These are phyloP conservation scores for Maniola hyperantus DNA, from an alignment of 2,888 invertebrate species.

Conservation along the genomic window DNA sequence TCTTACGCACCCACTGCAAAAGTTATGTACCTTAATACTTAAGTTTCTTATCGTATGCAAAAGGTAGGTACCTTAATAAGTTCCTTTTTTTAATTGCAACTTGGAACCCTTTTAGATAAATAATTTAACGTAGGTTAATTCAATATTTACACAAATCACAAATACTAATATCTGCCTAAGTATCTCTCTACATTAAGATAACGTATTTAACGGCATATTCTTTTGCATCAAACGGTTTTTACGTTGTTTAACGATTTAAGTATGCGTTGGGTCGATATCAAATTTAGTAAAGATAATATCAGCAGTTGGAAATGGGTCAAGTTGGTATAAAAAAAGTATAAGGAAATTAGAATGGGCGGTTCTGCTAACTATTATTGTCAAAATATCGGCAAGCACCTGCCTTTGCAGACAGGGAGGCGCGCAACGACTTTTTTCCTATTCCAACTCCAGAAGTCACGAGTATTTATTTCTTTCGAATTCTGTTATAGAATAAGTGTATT, in stretches of 20 bases:
- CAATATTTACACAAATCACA: too few species aligned
- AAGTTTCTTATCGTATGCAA: too few species aligned
- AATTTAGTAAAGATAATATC: slow-evolving; percentile 62
- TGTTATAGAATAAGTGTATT: background rate
- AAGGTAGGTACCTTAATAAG: too few species aligned
- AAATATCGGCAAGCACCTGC: slow-evolving; percentile 78
- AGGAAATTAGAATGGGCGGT: slow-evolving; percentile 73
- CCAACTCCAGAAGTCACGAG: slow-evolving; percentile 25
- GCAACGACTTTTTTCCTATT: slow-evolving; percentile 55
- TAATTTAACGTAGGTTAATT: too few species aligned
- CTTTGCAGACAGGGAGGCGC: slow-evolving; percentile 69
- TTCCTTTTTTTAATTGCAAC: too few species aligned
- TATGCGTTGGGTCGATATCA: slow-evolving; percentile 51
- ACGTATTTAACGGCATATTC: slow-evolving; percentile 19
- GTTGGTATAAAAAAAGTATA: slow-evolving; percentile 60
- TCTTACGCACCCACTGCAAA: too few species aligned
- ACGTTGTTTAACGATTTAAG: slow-evolving; percentile 49
- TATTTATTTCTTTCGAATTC: slow-evolving; percentile 23
- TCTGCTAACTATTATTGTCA: slow-evolving; percentile 80
- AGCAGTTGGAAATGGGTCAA: slow-evolving; percentile 70
- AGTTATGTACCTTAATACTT: too few species aligned
- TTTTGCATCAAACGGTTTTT: slow-evolving; percentile 46
- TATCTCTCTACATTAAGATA: background rate
- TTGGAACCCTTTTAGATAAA: too few species aligned
- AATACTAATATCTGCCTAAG: too few species aligned